Evolutionary conservation across 2,113 vertebrate genomes (phyloP).

Genomic region (Prunella fulvescens): DNA sequence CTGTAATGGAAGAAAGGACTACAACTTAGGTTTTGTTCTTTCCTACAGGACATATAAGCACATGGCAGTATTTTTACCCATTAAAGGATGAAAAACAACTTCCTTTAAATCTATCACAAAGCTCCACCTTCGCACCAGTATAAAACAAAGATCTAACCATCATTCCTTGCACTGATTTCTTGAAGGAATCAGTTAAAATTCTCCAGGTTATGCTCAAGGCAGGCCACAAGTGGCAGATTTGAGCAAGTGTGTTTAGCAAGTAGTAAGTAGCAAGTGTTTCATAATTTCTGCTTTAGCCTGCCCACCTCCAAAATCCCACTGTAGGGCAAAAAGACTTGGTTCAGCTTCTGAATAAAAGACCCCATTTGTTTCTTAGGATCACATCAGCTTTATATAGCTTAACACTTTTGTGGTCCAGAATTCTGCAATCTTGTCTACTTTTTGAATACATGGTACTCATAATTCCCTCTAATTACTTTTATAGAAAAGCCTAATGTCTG

Average conservation of each 20-base stretch:
- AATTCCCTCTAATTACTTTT: neutral
- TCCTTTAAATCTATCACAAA: neutral
- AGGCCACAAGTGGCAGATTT: neutral
- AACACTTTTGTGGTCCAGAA: neutral
- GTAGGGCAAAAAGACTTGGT: neutral
- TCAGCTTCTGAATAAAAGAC: neutral
- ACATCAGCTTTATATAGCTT: neutral
- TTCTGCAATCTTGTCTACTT: neutral
- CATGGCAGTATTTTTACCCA: neutral
- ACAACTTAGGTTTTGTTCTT: neutral
- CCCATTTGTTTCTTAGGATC: fast-evolving
- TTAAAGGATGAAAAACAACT: neutral
- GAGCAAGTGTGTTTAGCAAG: neutral
- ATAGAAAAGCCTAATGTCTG: neutral
- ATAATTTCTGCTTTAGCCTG: neutral
- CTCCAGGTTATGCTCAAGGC: neutral
- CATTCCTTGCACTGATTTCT: neutral
- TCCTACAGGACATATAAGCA: neutral
- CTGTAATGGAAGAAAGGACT: neutral
- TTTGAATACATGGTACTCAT: neutral
- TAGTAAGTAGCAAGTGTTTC: neutral
- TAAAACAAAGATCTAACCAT: neutral
- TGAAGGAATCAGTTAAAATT: neutral
- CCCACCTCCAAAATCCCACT: neutral
- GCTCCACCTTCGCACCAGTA: neutral